Percentiles rank a stretch among this genome's conserved stretches.
Conservation (phyloP, 1,140 invertebrate genomes). For the Aphidius gifuensis region DNA sequence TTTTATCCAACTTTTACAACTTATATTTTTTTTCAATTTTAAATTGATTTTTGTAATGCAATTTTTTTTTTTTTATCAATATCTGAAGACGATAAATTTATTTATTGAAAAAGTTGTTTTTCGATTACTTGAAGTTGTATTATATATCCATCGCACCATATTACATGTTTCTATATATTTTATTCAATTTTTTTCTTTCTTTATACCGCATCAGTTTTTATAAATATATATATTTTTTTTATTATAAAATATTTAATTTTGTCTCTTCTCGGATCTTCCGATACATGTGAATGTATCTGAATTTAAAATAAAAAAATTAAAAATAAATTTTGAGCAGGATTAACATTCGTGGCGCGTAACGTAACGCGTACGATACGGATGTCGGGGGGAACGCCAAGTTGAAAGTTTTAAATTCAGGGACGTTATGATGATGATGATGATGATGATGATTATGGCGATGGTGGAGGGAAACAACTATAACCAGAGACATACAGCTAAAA, state of each 20-base stretch:
- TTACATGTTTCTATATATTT: neutral
- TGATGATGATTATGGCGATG: conserved; percentile 9
- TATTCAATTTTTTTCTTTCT: neutral
- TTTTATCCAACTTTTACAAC: neutral
- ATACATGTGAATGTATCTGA: neutral
- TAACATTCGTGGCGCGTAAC: conserved; percentile 24
- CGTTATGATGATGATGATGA: conserved; percentile 10
- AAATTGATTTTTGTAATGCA: neutral
- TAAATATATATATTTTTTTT: neutral
- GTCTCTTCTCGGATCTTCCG: neutral
- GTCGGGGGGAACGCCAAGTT: conserved; percentile 19
- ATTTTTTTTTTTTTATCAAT: too few relatives aligned
- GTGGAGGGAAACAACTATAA: neutral
- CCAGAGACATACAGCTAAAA: too few relatives aligned
- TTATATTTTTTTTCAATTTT: neutral
- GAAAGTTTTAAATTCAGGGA: conserved; percentile 22
- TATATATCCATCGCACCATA: too few relatives aligned
- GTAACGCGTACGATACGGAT: conserved; percentile 24
- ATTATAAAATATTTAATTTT: neutral
- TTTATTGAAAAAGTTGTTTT: too few relatives aligned
- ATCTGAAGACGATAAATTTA: too few relatives aligned
- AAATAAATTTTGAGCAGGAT: neutral
- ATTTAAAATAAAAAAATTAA: neutral
- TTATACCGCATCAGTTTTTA: neutral
- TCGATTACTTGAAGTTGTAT: too few relatives aligned